Conservation (phyloP, 1,140 invertebrate genomes). For the Ips typographus region DNA sequence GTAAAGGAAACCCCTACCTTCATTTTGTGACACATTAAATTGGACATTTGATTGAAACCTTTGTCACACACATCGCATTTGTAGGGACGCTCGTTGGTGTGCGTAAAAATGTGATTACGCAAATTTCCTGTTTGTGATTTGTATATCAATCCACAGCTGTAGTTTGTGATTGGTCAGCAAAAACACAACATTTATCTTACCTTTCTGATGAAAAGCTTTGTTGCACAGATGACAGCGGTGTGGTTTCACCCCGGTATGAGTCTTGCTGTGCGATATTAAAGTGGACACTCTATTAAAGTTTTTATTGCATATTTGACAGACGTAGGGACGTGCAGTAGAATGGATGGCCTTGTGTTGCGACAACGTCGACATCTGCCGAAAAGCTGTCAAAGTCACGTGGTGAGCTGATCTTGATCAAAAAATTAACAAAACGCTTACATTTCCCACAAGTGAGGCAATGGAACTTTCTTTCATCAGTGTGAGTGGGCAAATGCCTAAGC, state of each 20-base stretch:
- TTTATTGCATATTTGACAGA: conserved; percentile 73
- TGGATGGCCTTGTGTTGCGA: conserved; percentile 75
- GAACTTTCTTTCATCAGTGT: conserved; percentile 81
- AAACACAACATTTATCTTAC: conserved; percentile 48
- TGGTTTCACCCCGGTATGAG: conserved; percentile 70
- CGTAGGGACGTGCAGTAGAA: conserved; percentile 67
- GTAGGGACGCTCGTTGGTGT: conserved; percentile 79
- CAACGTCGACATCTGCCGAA: conserved; percentile 73
- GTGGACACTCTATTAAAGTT: conserved; percentile 76
- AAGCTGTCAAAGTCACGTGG: conserved; percentile 54
- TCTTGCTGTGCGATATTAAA: conserved; percentile 74
- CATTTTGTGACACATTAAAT: conserved; percentile 74
- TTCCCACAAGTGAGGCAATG: conserved; percentile 72
- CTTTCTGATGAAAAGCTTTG: conserved; percentile 79
- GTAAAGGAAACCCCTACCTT: conserved; percentile 54
- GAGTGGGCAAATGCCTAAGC: conserved; percentile 79
- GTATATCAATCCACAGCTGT: not conserved
- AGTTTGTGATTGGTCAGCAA: too few species aligned
- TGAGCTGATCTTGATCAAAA: not conserved
- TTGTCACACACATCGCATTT: conserved; percentile 76
- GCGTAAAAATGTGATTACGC: conserved; percentile 71
- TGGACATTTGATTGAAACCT: conserved; percentile 83
- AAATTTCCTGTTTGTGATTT: conserved; percentile 60
- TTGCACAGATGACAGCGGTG: conserved; percentile 72
- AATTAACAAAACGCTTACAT: conserved; percentile 37